Evolutionary conservation across 2,888 invertebrate species (phyloP), one percentile per base, ranked within the genome.

Genomic region (Agrenia bidenticulata): DNA sequence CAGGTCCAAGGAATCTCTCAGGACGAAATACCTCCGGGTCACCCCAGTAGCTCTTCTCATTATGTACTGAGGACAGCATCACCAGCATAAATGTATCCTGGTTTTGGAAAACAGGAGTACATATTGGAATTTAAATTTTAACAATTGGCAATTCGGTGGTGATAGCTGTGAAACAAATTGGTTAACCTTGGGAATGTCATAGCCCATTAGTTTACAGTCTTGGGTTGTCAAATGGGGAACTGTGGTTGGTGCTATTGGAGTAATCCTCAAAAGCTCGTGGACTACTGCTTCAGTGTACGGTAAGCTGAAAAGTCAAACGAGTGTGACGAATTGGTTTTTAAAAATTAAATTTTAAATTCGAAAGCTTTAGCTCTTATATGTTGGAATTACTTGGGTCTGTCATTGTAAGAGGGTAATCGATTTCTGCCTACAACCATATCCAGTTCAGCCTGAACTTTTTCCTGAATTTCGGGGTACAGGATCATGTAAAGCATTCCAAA

Each of bases 241-340:
- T 58, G 79, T 61, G 1, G 84, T 73, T 17, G 84, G 84, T 2
- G 79, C 78, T 11, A 84, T 81, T 49, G 79, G 77, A 63, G 80
- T 80, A 69, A 80, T 79, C 67, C 85, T 77, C 72, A 82, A 80
- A 0, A 82, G 79, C 79, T 86, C 85, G 64, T 78, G 77, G 60
- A 86, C 73, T 7, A 84, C 82, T 37, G 85, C 85, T 77, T 84
- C 83, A 1, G 82, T 79, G 75, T 83, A 85, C 2, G 83, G 83
- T 66, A 85, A 77, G 59, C 83, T 83, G 69, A 21, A 41, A 63
- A n/a, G n/a, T n/a, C n/a, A n/a, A n/a, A n/a, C n/a, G n/a, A n/a
- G n/a, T n/a, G n/a, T n/a, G n/a, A n/a, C n/a, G n/a, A n/a, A n/a
- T n/a, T n/a, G n/a, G n/a, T n/a, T n/a, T n/a, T n/a, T n/a, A n/a